These are phyloP conservation scores for Sciurus carolinensis DNA, from an alignment of 2,797 vertebrate species.

Conservation along the genomic window DNA sequence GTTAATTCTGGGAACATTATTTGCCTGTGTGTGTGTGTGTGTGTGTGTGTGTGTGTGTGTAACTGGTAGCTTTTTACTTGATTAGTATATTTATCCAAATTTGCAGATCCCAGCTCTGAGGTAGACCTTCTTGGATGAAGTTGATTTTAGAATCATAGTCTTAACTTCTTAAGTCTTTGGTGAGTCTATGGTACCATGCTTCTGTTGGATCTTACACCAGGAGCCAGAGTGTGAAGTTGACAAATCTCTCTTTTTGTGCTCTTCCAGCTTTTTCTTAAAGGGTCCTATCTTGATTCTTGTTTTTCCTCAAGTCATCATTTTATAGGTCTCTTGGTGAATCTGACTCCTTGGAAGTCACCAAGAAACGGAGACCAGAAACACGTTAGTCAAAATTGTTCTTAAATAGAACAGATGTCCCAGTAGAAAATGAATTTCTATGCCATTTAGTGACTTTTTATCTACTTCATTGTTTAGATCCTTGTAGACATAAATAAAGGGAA, in stretches of 20 bases:
- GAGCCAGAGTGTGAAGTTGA: neutral
- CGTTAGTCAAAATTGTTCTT: constrained; percentile 55
- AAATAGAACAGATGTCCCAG: neutral
- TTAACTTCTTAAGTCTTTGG: neutral
- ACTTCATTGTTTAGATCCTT: constrained; percentile 14
- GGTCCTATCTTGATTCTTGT: neutral
- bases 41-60: neutral
- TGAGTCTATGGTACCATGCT: neutral
- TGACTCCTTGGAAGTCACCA: neutral
- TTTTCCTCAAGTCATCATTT: neutral
- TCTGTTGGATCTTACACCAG: neutral
- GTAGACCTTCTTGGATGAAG: constrained; percentile 40
- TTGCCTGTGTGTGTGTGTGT: neutral
- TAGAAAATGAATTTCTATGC: neutral
- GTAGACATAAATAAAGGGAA: neutral
- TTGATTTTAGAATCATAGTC: constrained; percentile 46
- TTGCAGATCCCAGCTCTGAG: neutral
- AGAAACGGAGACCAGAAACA: neutral
- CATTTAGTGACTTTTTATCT: constrained; percentile 3
- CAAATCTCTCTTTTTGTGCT: neutral
- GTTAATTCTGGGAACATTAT: neutral
- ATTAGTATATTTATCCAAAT: constrained; percentile 27
- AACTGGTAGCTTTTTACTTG: constrained; percentile 4
- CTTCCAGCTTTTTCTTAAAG: neutral
- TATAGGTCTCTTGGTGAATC: neutral